A percentile compares a stretch with the other conserved stretches of the same genome.
Conservation (phyloP, 2,888 invertebrate species). For the Idaea dimidiata region DNA sequence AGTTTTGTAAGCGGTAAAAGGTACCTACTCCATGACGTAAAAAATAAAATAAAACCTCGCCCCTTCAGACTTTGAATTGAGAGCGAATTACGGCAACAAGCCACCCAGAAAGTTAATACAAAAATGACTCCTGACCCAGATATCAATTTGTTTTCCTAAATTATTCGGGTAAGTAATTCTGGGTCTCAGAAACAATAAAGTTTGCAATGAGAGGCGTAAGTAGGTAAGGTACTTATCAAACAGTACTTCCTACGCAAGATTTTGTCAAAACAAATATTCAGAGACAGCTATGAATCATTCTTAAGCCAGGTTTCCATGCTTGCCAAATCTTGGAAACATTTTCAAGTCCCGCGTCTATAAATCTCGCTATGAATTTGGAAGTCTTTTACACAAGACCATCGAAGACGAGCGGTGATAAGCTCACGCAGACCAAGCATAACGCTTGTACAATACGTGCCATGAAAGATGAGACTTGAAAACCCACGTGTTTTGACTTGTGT, state of each 20-base stretch:
- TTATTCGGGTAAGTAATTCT: constrained; percentile 9
- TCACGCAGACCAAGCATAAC: too few species aligned
- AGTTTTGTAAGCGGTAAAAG: too few species aligned
- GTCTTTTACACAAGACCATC: too few species aligned
- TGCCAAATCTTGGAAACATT: too few species aligned
- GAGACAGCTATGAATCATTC: neutral
- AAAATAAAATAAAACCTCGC: constrained; percentile 19
- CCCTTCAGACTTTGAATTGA: constrained; percentile 17
- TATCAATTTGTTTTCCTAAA: constrained; percentile 9
- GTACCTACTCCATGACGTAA: neutral
- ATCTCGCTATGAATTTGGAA: too few species aligned
- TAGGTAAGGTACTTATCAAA: neutral
- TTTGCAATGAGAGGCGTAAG: constrained; percentile 24
- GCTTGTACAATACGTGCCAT: too few species aligned
- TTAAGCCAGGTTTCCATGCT: too few species aligned
- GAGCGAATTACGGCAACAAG: constrained; percentile 19
- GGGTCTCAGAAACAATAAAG: constrained; percentile 26
- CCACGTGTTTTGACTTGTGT: too few species aligned
- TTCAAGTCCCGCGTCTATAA: too few species aligned
- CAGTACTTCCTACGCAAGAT: constrained; percentile 24
- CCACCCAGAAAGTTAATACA: constrained; percentile 20
- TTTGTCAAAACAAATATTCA: constrained; percentile 18
- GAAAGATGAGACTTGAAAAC: too few species aligned
- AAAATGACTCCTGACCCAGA: constrained; percentile 29
- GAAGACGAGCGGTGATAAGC: too few species aligned